Evolutionary conservation across 2,113 vertebrate genomes (phyloP).

Genomic region (Hystrix cristata): DNA sequence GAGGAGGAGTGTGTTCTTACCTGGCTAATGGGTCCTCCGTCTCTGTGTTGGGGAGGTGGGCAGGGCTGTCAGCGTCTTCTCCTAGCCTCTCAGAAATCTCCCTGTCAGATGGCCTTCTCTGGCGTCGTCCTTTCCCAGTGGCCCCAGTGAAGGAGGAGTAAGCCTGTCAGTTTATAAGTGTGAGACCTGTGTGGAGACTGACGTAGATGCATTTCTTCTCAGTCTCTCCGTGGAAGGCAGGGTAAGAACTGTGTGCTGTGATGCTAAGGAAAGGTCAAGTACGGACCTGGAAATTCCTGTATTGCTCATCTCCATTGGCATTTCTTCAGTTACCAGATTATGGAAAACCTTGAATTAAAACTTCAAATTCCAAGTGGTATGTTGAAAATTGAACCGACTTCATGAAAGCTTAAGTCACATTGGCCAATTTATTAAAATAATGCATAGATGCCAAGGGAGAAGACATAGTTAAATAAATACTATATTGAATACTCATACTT

Average conservation of each 20-base stretch:
- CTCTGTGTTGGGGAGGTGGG: slow-evolving; percentile 62
- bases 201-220: background rate
- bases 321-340: slow-evolving; percentile 17
- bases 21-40: slow-evolving; percentile 53
- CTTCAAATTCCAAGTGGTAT: background rate
- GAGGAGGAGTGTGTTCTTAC: slow-evolving; percentile 3
- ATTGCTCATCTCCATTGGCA: background rate
- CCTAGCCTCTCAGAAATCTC: slow-evolving; percentile 54
- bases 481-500: background rate
- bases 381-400: background rate
- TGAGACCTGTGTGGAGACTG: background rate
- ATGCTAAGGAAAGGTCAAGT: background rate
- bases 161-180: slow-evolving; percentile 33
- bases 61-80: slow-evolving; percentile 65
- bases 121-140: slow-evolving; percentile 43
- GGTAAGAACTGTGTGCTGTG: background rate
- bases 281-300: background rate
- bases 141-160: slow-evolving; percentile 69
- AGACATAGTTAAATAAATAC: background rate
- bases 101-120: slow-evolving; percentile 62
- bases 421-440: slow-evolving; percentile 45
- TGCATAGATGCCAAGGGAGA: background rate
- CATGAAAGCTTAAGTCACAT: background rate
- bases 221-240: background rate
- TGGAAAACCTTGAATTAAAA: slow-evolving; percentile 32